Base-by-base conservation (phyloP, 2,113 vertebrate genomes). In the Gobius niger region DNA sequence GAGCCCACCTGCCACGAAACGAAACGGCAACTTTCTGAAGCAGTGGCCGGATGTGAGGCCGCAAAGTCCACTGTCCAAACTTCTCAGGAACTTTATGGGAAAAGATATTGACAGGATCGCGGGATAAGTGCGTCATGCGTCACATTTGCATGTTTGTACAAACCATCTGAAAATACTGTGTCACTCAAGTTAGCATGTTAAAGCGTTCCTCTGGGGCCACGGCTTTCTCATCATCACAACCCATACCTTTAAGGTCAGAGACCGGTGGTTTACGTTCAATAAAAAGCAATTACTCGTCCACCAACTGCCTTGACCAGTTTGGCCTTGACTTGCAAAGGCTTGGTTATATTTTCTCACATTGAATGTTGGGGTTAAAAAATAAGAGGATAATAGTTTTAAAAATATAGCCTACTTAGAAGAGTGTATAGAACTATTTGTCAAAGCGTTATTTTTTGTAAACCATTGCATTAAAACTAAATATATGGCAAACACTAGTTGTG, bases 1-100 rank as follows among this genome's bases (percentile, higher is more conserved):
- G 9, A 72, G 78, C 9, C 94, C 93, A 0, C 80, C 77, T 19
- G 91, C 91, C 79, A 87, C 92, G 67, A 96, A 96, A 85, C 93
- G 94, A 46, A 93, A 95, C 0, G 90, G 92, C 0, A 93, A 89
- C 72, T 93, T 94, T 74, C 92, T 92, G 91, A 93, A 76, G 73
- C 78, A 86, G 0, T 73, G 68, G 82, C 77, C 73, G 24, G 92
- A 76, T 40, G 92, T 93, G 81, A 92, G 85, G 66, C 77, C 90
- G 65, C 92, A 91, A 49, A 92, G 89, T 16, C 88, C 93, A 1
- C 90, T 96, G 81, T 79, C 94, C 88, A 93, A 91, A 67, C 89
- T 95, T 66, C 90, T 97, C 82, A 93, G 87, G 82, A 95, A 95
- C 34, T 88, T 93, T 90, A 92, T 95, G 19, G 0, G 86, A 67